A percentile compares a stretch with the other conserved stretches of the same genome.
phyloP scores from a whole-genome alignment of 2,113 vertebrate species.

The Myiozetetes cayanensis region DNA sequence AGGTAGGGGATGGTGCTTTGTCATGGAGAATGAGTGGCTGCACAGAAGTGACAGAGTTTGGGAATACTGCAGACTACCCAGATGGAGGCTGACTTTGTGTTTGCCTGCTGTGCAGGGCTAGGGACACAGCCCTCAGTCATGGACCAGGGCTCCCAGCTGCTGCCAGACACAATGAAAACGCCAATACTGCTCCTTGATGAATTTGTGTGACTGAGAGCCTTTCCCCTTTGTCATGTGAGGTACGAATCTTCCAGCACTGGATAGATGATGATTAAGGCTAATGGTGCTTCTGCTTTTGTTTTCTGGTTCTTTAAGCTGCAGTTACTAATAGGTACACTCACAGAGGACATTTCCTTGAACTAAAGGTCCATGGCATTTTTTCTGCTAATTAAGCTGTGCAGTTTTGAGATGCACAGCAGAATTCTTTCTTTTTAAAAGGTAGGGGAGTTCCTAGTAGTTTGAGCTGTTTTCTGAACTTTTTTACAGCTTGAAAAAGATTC shows the following conservation, averaged over 20 bases:
- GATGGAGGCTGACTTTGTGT: rapidly evolving
- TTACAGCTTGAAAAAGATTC: neutral
- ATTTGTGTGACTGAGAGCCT: neutral
- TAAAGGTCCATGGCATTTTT: neutral
- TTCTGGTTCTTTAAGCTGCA: neutral
- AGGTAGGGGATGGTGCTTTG: neutral
- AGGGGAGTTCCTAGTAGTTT: neutral
- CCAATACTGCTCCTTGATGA: neutral
- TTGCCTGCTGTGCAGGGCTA: neutral
- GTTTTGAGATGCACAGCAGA: neutral
- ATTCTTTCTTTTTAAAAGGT: neutral
- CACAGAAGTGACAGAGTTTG: neutral
- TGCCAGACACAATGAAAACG: neutral
- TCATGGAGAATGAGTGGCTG: neutral
- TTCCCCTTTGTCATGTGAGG: neutral
- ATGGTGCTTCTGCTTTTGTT: neutral
- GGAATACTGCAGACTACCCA: neutral
- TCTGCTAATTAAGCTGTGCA: neutral
- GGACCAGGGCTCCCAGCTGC: neutral
- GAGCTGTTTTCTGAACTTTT: neutral
- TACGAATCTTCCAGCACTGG: rapidly evolving
- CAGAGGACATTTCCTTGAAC: neutral
- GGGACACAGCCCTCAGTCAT: rapidly evolving
- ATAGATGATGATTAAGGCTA: neutral
- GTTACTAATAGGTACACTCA: neutral